A percentile compares a stretch with the other conserved stretches of the same genome.
Conservation (phyloP, 2,888 invertebrate genomes). For the Pharmacophagus antenor region DNA sequence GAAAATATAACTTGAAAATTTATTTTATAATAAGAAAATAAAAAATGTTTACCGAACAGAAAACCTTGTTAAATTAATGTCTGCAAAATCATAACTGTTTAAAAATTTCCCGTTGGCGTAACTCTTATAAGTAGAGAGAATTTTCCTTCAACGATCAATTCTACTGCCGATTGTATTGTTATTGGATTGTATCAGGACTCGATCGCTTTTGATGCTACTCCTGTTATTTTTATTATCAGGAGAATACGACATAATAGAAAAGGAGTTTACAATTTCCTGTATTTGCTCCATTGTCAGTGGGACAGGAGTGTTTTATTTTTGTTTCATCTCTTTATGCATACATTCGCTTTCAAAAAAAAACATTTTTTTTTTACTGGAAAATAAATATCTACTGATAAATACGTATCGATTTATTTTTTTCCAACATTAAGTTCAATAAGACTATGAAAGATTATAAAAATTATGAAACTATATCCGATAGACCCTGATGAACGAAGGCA, state of each 20-base stretch:
- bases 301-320: background rate
- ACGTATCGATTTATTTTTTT: too few relatives aligned
- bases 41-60: background rate
- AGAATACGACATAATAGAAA: conserved; percentile 22
- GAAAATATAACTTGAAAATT: too few relatives aligned
- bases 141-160: conserved; percentile 22
- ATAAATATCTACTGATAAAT: too few relatives aligned
- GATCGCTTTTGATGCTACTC: conserved; percentile 25
- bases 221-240: conserved; percentile 28
- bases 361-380: background rate
- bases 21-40: background rate
- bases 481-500: too few relatives aligned
- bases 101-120: background rate
- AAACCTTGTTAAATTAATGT: background rate
- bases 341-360: background rate
- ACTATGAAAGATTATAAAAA: too few relatives aligned
- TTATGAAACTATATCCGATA: too few relatives aligned
- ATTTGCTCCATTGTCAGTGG: background rate
- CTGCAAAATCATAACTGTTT: background rate
- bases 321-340: too few relatives aligned
- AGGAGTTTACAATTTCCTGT: conserved; percentile 19
- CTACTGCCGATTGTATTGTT: conserved; percentile 26
- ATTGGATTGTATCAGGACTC: conserved; percentile 27
- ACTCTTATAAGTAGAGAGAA: conserved; percentile 14
- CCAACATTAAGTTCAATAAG: too few relatives aligned